Evolutionary conservation across 2,113 vertebrate species (phyloP), one percentile per base, ranked within the genome.

Genomic region (Cebus imitator): DNA sequence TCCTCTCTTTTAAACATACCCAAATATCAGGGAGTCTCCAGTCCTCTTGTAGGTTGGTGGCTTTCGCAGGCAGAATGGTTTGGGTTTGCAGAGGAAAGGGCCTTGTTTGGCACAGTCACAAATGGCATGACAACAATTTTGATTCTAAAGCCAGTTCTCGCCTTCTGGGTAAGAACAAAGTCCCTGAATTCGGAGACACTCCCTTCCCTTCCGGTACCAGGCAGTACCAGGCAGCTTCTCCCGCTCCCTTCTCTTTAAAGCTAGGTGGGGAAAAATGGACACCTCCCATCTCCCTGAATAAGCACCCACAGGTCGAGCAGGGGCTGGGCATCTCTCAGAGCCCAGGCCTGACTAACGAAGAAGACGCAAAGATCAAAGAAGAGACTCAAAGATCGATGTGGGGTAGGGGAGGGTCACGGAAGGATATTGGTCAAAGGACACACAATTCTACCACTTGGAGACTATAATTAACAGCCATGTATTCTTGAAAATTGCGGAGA

Each of bases 81-180:
- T 55, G 79, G 37, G 23, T 97, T 96, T 94, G 83, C 90, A 83
- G 64, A 83, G 81, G 61, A 94, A 97, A 95, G 58, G 8, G 32
- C 93, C 94, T 96, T 83, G 86, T 4, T 93, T 97, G 96, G 90
- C 80, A 94, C 32, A 2, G 40, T 92, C 37, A 85, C 89, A 95
- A 95, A 87, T 64, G 85, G 72, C 68, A 82, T 0, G 16, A 80
- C 84, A 83, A 86, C 45, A 70, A n/a, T 91, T 90, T 68, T 17
- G 0, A 50, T 84, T 55, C 75, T 68, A 83, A 96, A 96, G 85
- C 32, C 50, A 91, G 18, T 27, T 91, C 73, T 94, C 50, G 16
- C 21, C n/a, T 82, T 96, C 85, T 27, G 37, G 48, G 52, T 73
- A 48, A 85, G 48, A 75, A 57, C 4, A 16, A 37, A 30, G 30